These are phyloP conservation scores for Tinamus guttatus DNA, from an alignment of 2,113 vertebrate species.

Conservation along the genomic window DNA sequence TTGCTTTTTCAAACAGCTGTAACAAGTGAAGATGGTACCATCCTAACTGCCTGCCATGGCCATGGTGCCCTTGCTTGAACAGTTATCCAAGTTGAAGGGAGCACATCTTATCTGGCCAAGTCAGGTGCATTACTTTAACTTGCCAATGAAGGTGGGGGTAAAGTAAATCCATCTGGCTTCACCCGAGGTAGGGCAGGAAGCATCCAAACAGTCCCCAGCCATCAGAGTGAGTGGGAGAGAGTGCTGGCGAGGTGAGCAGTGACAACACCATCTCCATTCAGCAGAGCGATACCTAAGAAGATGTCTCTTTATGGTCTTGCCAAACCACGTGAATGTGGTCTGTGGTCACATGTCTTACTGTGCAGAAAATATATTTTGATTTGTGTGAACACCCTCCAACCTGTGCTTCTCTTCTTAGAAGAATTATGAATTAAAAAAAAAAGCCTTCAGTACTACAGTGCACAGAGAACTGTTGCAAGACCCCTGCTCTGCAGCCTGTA, in stretches of 20 bases:
- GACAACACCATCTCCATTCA: background rate
- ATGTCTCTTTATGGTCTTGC: background rate
- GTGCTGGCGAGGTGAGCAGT: background rate
- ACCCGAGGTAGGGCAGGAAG: rapidly evolving
- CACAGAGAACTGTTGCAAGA: background rate
- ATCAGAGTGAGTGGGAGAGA: background rate
- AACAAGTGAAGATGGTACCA: background rate
- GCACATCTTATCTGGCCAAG: background rate
- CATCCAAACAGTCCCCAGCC: background rate
- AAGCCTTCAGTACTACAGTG: background rate
- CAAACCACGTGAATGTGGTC: background rate
- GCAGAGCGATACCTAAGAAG: background rate
- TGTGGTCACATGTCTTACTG: background rate
- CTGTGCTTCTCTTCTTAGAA: background rate
- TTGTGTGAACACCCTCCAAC: background rate
- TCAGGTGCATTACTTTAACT: rapidly evolving
- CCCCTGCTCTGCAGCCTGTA: background rate
- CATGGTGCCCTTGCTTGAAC: background rate
- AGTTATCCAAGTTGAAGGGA: background rate
- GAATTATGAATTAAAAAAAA: background rate
- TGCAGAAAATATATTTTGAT: background rate
- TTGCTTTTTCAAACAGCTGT: background rate
- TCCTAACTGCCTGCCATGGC: background rate
- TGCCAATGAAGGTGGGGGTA: rapidly evolving
- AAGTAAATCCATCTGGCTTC: background rate